These are phyloP conservation scores for Athripsodes cinereus DNA, from an alignment of 2,888 invertebrate genomes.

Conservation along the genomic window DNA sequence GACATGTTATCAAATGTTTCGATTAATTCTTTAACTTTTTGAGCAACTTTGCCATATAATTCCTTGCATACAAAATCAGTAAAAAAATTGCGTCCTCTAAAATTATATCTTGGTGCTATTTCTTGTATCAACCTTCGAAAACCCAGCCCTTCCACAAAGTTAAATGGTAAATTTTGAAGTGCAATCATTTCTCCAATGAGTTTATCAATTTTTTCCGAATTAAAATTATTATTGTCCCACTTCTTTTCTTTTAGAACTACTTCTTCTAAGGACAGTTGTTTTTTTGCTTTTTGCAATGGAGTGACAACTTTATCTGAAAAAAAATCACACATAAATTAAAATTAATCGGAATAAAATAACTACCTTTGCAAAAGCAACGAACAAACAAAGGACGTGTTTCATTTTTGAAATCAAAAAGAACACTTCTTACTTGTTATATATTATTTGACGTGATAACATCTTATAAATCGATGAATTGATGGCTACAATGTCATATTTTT, in stretches of 20 bases:
- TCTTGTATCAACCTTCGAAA: conserved; percentile 1
- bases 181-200: conserved; percentile 1
- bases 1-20: background rate
- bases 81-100: conserved; percentile 2
- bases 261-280: conserved; percentile 3
- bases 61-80: conserved; percentile 1
- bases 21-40: background rate
- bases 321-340: no score
- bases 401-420: no score
- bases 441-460: no score
- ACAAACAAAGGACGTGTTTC: no score
- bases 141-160: background rate
- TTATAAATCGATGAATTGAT: no score
- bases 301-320: no score
- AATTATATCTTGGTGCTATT: background rate
- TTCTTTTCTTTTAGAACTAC: background rate
- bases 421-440: no score
- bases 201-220: background rate
- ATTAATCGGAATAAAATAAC: no score
- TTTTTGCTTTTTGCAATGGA: conserved; percentile 3
- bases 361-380: no score
- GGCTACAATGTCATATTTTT: no score
- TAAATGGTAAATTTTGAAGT: conserved; percentile 1
- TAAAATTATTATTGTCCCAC: background rate
- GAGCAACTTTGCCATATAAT: background rate